A percentile compares a stretch with the other conserved stretches of the same genome.
Evolutionary conservation across 1,140 invertebrate genomes (phyloP).

Genomic region (Eufriesea mexicana): DNA sequence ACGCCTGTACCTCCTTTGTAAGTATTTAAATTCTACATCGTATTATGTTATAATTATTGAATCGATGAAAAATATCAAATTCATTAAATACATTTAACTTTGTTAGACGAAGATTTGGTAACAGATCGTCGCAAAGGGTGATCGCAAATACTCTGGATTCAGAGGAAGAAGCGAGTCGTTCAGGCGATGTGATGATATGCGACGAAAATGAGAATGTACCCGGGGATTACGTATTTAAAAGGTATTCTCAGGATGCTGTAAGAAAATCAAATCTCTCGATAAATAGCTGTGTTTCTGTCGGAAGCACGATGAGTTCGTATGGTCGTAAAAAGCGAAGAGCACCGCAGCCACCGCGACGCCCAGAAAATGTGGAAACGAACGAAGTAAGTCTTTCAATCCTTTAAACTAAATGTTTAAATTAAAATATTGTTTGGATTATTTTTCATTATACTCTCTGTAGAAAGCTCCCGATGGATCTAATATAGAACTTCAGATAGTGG

Average conservation of each 20-base stretch:
- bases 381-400: not conserved
- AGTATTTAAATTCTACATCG: not conserved
- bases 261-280: conserved; percentile 79
- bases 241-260: conserved; percentile 75
- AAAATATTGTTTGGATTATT: not conserved
- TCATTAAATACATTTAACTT: conserved; percentile 3
- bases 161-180: conserved; percentile 60
- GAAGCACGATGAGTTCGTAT: conserved; percentile 74
- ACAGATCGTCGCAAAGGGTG: conserved; percentile 73
- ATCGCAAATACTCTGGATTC: conserved; percentile 40
- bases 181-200: conserved; percentile 56
- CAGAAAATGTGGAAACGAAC: conserved; percentile 7
- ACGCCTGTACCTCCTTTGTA: conserved; percentile 75
- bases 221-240: conserved; percentile 76
- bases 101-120: conserved; percentile 70
- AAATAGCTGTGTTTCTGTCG: conserved; percentile 77
- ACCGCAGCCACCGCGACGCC: conserved; percentile 70
- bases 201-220: conserved; percentile 78
- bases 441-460: conserved; percentile 36
- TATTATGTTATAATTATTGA: not conserved
- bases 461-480: conserved; percentile 39
- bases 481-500: conserved; percentile 65
- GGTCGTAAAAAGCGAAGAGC: conserved; percentile 78
- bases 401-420: not conserved
- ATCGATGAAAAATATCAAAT: not conserved